Evolutionary conservation across 2,888 invertebrate species (phyloP), one percentile per base, ranked within the genome.

Genomic region (Autographa pulchrina): DNA sequence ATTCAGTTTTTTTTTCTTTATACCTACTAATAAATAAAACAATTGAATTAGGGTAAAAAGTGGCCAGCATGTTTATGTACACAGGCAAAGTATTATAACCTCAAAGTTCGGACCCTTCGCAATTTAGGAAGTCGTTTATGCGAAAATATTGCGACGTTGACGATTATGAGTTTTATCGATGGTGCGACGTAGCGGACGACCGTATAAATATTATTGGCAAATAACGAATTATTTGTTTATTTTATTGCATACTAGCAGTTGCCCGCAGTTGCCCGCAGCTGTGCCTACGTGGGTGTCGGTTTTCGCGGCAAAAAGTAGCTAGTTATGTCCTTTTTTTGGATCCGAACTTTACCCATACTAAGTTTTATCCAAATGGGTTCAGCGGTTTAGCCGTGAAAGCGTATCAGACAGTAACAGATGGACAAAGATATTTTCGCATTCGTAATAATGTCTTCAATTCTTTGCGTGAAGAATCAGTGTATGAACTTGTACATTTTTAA

Each of bases 101-200:
- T 56, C 54, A 20, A 25, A 20, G 20, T 54, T 20, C 9, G 54
- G 54, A 54, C 20, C 20, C 54, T 56, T 25, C 13, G 54, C 25
- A 56, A 56, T 56, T 56, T 56, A 8, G 54, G 54, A 56, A 25
- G 54, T 56, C 54, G 25, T 20, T 56, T 56, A 25, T 25, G 54
- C 54, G 25, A 56, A 56, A 56, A 25, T 56, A 56, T 56, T 56
- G 25, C 54, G 54, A 25, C 54, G 54, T 56, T 25, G 11, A 25
- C 54, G 13, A 20, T 54, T 54, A 54, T 54, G 20, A 54, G 54
- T 54, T 20, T 54, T 4, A 13, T 25, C 25, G 25, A 56, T 56
- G 14, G 54, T 25, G 11, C 13, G 54, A 25, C 54, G 25, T 25
- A 56, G 25, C 4, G 25, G 20, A 56, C 20, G 25, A 56, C 2